Evolutionary conservation across 92 coral and sea anemone genomes (phyloP), one percentile per base, ranked within the genome.

Genomic region (Palythoa caribaeorum): DNA sequence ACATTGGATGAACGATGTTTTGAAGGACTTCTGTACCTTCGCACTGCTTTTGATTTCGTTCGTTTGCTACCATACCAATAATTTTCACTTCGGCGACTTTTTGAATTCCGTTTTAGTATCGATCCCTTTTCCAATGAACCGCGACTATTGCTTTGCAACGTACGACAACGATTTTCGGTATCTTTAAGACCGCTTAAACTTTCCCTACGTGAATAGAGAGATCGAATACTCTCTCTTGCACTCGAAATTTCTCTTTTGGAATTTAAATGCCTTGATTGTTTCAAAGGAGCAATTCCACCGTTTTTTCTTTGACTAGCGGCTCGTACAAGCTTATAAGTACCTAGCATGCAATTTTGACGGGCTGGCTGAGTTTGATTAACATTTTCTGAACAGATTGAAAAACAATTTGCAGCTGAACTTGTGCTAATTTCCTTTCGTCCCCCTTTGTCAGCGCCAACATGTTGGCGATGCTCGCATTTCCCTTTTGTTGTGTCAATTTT

Each of bases 21-120:
- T 76, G 76, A 15, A 35, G 83, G 50, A 68, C 84, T 15, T 8
- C 79, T 92, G 80, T 85, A 85, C 13, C 81, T 66, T 21, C 63
- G 9, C 21, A 54, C 5, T 59, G 68, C 1, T 77, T 40, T 59
- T 12, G 54, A 5, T 63, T 63, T 63, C 16, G 68, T 55, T 88
- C 91, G 17, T 38, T 90, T 50, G 84, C 76, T 51, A 12, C 57
- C 28, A 66, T 54, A 40, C 6, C 62, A 14, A 63, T 87, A 77
- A 15, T 19, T 77, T 21, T 38, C 63, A 65, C 38, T 63, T 40
- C 73, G 59, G 9, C 85, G 73, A 20, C 17, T 65, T 21, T 51
- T 81, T 4, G 76, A 81, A 40, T 63, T 35, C 35, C 48, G 44
- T 20, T 68, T 66, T 47, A 39, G 86, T 21, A 28, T 38, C 20